A percentile compares a stretch with the other conserved stretches of the same genome.
These are phyloP conservation scores for Sakesphorus luctuosus DNA, from an alignment of 2,113 vertebrate genomes.

Conservation along the genomic window DNA sequence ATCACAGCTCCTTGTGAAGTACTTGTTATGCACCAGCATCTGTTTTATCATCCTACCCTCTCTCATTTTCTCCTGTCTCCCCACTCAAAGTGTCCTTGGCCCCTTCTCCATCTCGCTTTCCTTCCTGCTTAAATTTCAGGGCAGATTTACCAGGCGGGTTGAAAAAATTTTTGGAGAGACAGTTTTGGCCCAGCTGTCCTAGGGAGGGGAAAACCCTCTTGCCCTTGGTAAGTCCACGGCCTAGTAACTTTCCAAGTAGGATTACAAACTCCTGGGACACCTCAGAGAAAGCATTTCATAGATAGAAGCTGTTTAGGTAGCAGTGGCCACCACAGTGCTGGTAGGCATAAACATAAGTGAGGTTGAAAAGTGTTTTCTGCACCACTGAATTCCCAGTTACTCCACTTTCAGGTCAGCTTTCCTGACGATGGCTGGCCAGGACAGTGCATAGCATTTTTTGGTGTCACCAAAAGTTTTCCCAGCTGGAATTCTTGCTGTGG, in stretches of 20 bases:
- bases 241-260: not conserved
- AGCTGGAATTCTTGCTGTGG: not conserved
- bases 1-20: not conserved
- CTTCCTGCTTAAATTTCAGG: not conserved
- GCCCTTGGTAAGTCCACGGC: not conserved
- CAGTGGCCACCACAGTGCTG: not conserved
- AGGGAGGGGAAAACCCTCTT: not conserved
- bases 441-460: not conserved
- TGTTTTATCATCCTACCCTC: not conserved
- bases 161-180: not conserved
- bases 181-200: not conserved
- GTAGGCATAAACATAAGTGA: accelerated
- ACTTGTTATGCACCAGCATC: not conserved
- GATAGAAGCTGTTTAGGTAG: not conserved
- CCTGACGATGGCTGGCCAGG: not conserved
- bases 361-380: not conserved
- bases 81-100: not conserved
- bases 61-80: not conserved
- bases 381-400: not conserved
- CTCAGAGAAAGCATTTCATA: not conserved
- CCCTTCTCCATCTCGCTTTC: not conserved
- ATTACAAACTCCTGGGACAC: not conserved
- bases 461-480: not conserved
- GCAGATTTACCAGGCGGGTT: not conserved
- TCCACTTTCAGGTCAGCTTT: not conserved